These are phyloP conservation scores for Tapirus indicus DNA, from an alignment of 2,797 vertebrate species.

Conservation along the genomic window DNA sequence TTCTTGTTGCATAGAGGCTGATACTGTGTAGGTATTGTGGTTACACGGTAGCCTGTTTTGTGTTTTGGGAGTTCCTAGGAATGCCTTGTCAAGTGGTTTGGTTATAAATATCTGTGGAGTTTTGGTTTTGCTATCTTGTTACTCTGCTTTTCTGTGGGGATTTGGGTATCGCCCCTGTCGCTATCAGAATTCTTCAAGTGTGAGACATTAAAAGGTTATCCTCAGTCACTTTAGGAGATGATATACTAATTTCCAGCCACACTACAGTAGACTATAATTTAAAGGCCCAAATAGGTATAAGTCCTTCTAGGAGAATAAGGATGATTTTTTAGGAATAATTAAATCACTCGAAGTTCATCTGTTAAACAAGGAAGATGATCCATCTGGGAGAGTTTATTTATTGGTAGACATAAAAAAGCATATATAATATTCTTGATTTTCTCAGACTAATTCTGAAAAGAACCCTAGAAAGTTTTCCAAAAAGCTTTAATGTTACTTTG, in stretches of 20 bases:
- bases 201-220: slow-evolving; percentile 33
- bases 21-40: not conserved
- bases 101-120: not conserved
- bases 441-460: slow-evolving; percentile 2
- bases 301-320: not conserved
- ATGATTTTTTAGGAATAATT: not conserved
- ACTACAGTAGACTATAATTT: not conserved
- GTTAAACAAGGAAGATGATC: not conserved
- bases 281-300: not conserved
- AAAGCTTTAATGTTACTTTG: slow-evolving; percentile 16
- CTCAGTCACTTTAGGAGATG: not conserved
- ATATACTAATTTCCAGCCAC: not conserved
- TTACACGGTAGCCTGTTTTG: not conserved
- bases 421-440: not conserved
- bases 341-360: slow-evolving; percentile 49
- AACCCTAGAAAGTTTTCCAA: not conserved
- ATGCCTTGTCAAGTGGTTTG: not conserved
- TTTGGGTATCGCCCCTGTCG: not conserved
- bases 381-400: slow-evolving; percentile 44
- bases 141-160: not conserved
- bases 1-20: not conserved
- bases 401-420: not conserved
- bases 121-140: slow-evolving; percentile 34
- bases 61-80: slow-evolving; percentile 11
- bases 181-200: not conserved